Percentiles rank a stretch among this genome's conserved stretches.
These are phyloP conservation scores for Eueides isabella DNA, from an alignment of 1,140 invertebrate species.

Conservation along the genomic window DNA sequence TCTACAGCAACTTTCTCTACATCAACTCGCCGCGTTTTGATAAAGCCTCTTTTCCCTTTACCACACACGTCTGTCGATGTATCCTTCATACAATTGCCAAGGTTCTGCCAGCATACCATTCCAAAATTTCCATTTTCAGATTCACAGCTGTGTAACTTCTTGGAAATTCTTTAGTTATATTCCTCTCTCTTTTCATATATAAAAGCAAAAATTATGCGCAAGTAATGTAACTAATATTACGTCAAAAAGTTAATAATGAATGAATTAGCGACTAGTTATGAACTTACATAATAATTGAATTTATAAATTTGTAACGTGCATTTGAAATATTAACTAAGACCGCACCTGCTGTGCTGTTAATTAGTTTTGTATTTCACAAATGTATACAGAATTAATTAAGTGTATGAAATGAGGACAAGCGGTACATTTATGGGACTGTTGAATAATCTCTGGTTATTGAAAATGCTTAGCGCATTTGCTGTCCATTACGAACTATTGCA, in stretches of 20 bases:
- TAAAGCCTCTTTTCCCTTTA: no score
- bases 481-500: no score
- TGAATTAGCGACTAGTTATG: not conserved
- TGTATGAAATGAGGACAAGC: constrained; percentile 2
- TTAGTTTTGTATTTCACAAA: constrained; percentile 20
- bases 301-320: constrained; percentile 8
- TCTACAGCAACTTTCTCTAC: no score
- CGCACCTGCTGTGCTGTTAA: constrained; percentile 19
- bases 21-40: no score
- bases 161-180: no score
- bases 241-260: not conserved
- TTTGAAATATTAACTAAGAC: constrained; percentile 14
- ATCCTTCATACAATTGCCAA: no score
- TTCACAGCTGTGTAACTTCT: no score
- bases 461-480: not conserved
- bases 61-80: no score
- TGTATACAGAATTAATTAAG: constrained; percentile 16
- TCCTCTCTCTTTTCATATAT: no score
- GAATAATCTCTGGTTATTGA: not conserved
- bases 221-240: not conserved
- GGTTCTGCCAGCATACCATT: no score
- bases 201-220: no score
- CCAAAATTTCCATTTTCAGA: no score
- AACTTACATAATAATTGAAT: not conserved
- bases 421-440: not conserved